These are phyloP conservation scores for Otus scops DNA, from an alignment of 2,797 vertebrate genomes.

Conservation along the genomic window DNA sequence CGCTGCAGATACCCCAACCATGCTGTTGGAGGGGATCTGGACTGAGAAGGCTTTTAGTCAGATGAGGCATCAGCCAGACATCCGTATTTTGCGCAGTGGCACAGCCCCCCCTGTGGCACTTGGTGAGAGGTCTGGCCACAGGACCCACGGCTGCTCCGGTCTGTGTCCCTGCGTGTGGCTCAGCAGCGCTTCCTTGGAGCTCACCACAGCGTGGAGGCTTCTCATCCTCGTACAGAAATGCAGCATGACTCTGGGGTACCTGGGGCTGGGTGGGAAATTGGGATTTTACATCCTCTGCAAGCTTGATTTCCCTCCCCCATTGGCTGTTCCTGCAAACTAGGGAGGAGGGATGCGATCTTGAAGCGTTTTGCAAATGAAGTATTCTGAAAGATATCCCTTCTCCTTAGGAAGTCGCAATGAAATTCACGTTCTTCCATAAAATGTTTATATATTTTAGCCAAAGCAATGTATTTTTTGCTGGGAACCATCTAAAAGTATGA, in stretches of 20 bases:
- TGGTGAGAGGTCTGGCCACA: background rate
- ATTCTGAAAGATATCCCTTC: background rate
- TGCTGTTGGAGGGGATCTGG: background rate
- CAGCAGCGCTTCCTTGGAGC: background rate
- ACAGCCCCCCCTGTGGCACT: background rate
- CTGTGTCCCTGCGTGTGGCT: fast-evolving
- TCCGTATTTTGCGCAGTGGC: fast-evolving
- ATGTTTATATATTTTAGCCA: background rate
- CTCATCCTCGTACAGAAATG: fast-evolving
- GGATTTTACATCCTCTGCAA: background rate
- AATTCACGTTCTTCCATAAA: background rate
- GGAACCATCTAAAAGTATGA: background rate
- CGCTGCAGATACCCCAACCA: fast-evolving
- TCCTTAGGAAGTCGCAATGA: background rate
- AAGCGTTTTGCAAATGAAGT: background rate
- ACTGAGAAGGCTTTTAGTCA: fast-evolving
- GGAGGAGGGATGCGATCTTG: background rate
- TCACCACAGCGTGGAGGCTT: fast-evolving
- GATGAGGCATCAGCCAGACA: background rate
- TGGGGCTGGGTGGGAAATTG: background rate
- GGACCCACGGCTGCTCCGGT: fast-evolving
- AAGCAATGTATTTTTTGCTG: background rate
- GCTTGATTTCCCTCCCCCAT: background rate
- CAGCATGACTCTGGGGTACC: background rate
- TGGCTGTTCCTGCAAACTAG: background rate